Evolutionary conservation across 2,113 vertebrate genomes (phyloP).

Genomic region (Synodontis membranacea): DNA sequence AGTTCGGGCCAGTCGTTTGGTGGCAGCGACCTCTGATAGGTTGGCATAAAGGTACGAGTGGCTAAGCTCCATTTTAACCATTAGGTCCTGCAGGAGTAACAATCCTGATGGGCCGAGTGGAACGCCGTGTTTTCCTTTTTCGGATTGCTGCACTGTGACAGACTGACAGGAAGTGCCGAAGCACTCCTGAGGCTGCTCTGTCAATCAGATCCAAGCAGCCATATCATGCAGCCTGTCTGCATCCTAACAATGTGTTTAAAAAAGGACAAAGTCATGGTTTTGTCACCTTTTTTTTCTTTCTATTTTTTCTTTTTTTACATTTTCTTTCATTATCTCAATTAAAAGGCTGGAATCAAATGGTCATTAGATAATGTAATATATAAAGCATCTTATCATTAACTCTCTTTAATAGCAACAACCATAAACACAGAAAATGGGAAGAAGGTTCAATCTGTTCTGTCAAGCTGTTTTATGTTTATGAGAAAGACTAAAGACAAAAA

Average conservation of each 20-base stretch:
- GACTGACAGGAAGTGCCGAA: constrained; percentile 40
- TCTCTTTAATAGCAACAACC: neutral
- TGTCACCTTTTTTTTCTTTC: neutral
- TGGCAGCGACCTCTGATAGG: neutral
- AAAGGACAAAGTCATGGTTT: neutral
- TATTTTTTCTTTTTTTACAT: too few relatives aligned
- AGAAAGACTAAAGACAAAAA: constrained; percentile 3
- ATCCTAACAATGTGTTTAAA: constrained; percentile 7
- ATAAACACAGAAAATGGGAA: neutral
- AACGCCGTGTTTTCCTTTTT: constrained; percentile 4
- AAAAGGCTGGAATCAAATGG: neutral
- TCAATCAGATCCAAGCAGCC: constrained; percentile 25
- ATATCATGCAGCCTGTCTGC: constrained; percentile 9
- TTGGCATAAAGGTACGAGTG: neutral
- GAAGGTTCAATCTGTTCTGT: constrained; percentile 2
- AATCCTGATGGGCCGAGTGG: neutral
- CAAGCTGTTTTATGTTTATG: constrained; percentile 16
- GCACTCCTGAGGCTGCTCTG: constrained; percentile 33
- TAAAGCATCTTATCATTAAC: neutral
- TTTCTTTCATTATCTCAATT: neutral
- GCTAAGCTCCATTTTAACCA: neutral
- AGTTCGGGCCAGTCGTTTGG: neutral
- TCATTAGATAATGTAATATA: neutral
- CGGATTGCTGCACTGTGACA: constrained; percentile 26
- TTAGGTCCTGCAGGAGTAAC: neutral